Evolutionary conservation across 2,888 invertebrate genomes (phyloP).

Genomic region (Podotricha telesiphe): DNA sequence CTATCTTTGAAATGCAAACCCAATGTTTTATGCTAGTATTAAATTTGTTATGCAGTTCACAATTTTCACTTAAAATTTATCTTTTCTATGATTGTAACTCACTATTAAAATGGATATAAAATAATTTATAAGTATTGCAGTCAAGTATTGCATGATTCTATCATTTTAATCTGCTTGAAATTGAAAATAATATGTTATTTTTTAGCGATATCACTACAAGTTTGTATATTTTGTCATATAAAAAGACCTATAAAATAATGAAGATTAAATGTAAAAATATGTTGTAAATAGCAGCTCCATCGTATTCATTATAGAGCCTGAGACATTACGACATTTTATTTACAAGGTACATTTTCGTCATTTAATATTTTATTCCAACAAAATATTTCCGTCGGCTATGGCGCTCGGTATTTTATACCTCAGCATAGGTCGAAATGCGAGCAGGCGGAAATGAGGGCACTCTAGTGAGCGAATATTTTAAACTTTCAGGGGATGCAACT

Average conservation of each 20-base stretch:
- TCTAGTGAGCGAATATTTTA: constrained; percentile 39
- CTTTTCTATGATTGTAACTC: not conserved
- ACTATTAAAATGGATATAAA: no score
- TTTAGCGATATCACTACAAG: not conserved
- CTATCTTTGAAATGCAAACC: constrained; percentile 25
- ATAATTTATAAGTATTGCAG: no score
- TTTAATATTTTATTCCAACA: constrained; percentile 37
- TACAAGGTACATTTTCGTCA: constrained; percentile 36
- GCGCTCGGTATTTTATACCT: constrained; percentile 33
- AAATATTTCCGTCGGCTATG: constrained; percentile 34
- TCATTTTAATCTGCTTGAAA: not conserved
- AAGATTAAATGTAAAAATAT: constrained; percentile 8
- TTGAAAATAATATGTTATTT: not conserved
- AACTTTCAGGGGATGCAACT: constrained; percentile 44
- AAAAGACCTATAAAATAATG: not conserved
- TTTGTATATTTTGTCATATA: not conserved
- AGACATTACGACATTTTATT: constrained; percentile 30
- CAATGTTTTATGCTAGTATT: constrained; percentile 10
- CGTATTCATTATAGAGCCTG: constrained; percentile 22
- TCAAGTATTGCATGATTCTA: no score
- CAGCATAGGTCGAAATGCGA: constrained; percentile 35
- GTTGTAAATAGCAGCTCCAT: constrained; percentile 22
- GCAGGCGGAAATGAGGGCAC: constrained; percentile 41
- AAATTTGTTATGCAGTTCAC: not conserved
- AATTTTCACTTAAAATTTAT: not conserved